Base-by-base conservation (phyloP, 1,140 invertebrate genomes). In the Leptopilina boulardi region DNA sequence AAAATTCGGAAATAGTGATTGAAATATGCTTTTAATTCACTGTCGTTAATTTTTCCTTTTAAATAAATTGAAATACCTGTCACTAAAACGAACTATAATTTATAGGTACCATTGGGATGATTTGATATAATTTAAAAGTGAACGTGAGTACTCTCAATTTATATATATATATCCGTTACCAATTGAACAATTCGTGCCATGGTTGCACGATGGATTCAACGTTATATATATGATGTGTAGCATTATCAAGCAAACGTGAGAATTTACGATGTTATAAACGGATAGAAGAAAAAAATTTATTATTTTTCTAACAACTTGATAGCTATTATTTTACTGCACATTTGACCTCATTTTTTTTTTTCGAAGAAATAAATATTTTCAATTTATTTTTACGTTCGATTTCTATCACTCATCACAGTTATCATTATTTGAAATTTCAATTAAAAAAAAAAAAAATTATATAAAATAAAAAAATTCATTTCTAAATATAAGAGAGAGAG, bases 201-300 rank as follows among this genome's bases (percentile, higher is more conserved):
- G 59, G 59, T 30, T 66, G 15, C 26, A 15, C 56, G 11, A 66
- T 26, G 6, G 23, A 13, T 51, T 51, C n/a, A n/a, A 51, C 4
- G 13, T 47, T 51, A 18, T 18, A 51, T 51, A 51, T n/a, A 18
- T 51, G 8, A 15, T 3, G 15, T 51, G n/a, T n/a, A n/a, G 11
- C 59, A 30, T 34, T 66, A 34, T 66, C 23, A 30, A 66, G 59
- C 23, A 34, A 66, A 30, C 11, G 59, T 30, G 21, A 66, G 15
- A 66, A 66, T 66, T 66, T 66, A 66, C 15, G 59, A 66, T n/a
- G 15, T 30, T 30, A 66, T 66, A 8, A 66, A 66, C 26, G 26
- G 59, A 30, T 26, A 26, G 15, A 30, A 66, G 26, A 30, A 66
- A 66, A n/a, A 30, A 13, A 3, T 66, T 66, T 66, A 34, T 66